These are phyloP conservation scores for Dicrostonyx torquatus DNA, from an alignment of 2,797 vertebrate genomes.

Conservation along the genomic window DNA sequence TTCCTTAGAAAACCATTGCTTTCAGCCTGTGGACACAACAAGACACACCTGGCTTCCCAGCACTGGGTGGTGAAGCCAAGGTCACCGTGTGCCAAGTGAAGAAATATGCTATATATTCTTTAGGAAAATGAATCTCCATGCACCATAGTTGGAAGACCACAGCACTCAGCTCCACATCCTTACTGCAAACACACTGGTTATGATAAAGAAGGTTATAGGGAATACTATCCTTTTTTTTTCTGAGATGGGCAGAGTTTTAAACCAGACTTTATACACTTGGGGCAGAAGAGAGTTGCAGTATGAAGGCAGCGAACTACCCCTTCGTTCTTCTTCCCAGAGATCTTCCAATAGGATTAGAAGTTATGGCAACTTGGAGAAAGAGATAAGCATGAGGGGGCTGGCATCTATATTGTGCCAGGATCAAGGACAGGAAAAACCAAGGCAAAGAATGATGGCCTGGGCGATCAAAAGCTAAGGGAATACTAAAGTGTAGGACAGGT, in stretches of 20 bases:
- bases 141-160: neutral
- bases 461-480: neutral
- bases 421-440: neutral
- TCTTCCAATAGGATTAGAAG: neutral
- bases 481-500: neutral
- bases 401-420: slow-evolving; percentile 39
- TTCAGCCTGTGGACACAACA: neutral
- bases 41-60: neutral
- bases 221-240: neutral
- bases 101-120: neutral
- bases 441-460: neutral
- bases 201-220: neutral
- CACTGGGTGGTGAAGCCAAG: neutral
- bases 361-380: slow-evolving; percentile 21
- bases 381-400: neutral
- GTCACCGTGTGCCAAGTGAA: neutral
- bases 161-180: neutral
- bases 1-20: neutral
- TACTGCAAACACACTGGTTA: neutral
- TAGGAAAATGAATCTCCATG: neutral
- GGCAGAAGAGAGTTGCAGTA: neutral
- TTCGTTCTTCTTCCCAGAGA: slow-evolving; percentile 5
- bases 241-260: neutral
- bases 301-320: neutral
- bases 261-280: neutral